phyloP scores from a whole-genome alignment of 2,888 invertebrate genomes.

The Gastrophysa polygoni region DNA sequence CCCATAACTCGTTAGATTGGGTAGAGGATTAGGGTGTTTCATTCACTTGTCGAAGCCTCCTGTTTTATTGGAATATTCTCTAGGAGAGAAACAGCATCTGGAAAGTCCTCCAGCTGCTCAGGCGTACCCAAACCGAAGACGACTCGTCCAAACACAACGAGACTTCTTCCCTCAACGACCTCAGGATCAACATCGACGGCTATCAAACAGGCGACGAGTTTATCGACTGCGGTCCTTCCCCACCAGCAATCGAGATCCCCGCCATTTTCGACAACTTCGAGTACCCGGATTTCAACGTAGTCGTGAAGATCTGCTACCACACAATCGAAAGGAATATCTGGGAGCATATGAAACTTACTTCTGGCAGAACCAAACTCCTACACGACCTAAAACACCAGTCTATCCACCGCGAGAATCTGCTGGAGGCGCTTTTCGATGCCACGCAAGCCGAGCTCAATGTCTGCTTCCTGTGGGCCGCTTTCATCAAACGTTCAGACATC shows the following conservation, averaged over 20 bases:
- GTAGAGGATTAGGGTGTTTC: too few species aligned
- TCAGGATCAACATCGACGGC: neutral
- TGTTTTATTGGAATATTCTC: too few species aligned
- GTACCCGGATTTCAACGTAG: slow-evolving; percentile 65
- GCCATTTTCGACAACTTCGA: slow-evolving; percentile 81
- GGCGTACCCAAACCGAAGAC: neutral
- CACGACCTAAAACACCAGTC: slow-evolving; percentile 75
- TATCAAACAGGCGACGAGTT: slow-evolving; percentile 67
- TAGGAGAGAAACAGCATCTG: neutral
- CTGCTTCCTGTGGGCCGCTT: slow-evolving; percentile 75
- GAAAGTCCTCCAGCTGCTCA: neutral
- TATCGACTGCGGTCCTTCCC: slow-evolving; percentile 79
- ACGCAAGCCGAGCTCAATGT: slow-evolving; percentile 72
- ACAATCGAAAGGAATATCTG: slow-evolving; percentile 73
- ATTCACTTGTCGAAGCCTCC: too few species aligned
- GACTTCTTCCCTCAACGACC: neutral
- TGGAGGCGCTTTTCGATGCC: slow-evolving; percentile 60
- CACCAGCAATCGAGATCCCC: slow-evolving; percentile 78
- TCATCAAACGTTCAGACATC: slow-evolving; percentile 71
- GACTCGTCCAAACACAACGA: neutral
- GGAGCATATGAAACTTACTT: slow-evolving; percentile 72
- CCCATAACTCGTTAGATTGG: too few species aligned
- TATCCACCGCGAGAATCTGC: slow-evolving; percentile 64
- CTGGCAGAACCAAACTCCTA: slow-evolving; percentile 69
- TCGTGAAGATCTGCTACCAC: slow-evolving; percentile 74